Evolutionary conservation across 1,140 invertebrate species (phyloP).

Genomic region (Macrotrachela quadricornifera): DNA sequence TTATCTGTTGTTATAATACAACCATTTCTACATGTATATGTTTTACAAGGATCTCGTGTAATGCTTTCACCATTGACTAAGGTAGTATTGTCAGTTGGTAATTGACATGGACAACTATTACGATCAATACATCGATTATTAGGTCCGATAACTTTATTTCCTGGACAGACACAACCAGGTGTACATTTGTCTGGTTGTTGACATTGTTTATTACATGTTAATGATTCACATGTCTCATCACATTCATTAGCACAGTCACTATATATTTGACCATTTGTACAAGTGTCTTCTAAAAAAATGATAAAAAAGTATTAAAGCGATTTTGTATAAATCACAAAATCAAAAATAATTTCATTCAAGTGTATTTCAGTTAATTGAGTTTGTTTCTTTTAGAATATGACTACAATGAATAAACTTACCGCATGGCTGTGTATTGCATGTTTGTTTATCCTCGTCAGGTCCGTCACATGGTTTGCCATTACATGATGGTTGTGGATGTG

Average conservation of each 20-base stretch:
- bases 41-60: too few relatives aligned
- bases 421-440: conserved; percentile 1
- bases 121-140: conserved; percentile 52
- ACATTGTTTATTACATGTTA: not conserved
- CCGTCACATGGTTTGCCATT: conserved; percentile 3
- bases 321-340: too few relatives aligned
- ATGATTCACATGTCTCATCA: not conserved
- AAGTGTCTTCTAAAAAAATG: not conserved
- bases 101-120: conserved; percentile 47
- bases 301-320: too few relatives aligned
- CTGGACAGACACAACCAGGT: conserved; percentile 64
- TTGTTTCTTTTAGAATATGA: too few relatives aligned
- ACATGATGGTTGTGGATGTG: conserved; percentile 25
- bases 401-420: not conserved
- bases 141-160: conserved; percentile 45
- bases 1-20: not conserved
- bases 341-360: too few relatives aligned
- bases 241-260: conserved; percentile 5
- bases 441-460: not conserved
- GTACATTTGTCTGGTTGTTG: conserved; percentile 38
- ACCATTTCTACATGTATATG: conserved; percentile 42
- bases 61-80: too few relatives aligned
- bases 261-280: not conserved
- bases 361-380: too few relatives aligned
- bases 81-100: too few relatives aligned